Evolutionary conservation across 2,888 invertebrate genomes (phyloP).

Genomic region (Clepsis dumicolana): DNA sequence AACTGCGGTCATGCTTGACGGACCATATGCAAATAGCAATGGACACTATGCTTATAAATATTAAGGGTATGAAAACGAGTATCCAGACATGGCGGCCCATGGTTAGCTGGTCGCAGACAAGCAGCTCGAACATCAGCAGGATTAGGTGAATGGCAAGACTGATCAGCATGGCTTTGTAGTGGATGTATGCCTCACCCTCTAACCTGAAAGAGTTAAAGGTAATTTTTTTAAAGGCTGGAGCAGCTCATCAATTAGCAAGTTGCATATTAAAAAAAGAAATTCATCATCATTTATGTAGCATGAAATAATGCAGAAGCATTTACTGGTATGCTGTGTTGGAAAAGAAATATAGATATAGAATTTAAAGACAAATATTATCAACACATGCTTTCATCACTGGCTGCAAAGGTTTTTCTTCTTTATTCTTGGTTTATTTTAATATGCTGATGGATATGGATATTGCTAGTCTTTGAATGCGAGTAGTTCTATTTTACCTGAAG

Average conservation of each 20-base stretch:
- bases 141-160: slow-evolving; percentile 97
- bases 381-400: neutral
- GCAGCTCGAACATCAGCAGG: slow-evolving; percentile 97
- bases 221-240: neutral
- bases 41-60: slow-evolving; percentile 98
- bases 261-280: neutral
- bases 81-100: slow-evolving; percentile 95
- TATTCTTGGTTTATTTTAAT: neutral
- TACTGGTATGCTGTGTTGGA: too few relatives aligned
- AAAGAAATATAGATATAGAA: neutral
- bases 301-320: neutral
- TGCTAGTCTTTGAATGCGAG: neutral
- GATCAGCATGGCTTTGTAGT: slow-evolving; percentile 99
- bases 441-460: neutral
- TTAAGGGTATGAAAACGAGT: slow-evolving; percentile 96
- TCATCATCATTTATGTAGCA: neutral
- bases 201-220: slow-evolving; percentile 86
- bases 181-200: slow-evolving; percentile 98
- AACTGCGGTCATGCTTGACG: slow-evolving; percentile 98
- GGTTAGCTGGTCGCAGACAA: slow-evolving; percentile 98
- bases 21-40: slow-evolving; percentile 99
- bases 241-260: neutral
- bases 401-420: neutral
- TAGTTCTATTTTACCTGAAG: slow-evolving; percentile 88
- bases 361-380: neutral